phyloP scores from a whole-genome alignment of 2,888 invertebrate species.

The Merodon equestris region DNA sequence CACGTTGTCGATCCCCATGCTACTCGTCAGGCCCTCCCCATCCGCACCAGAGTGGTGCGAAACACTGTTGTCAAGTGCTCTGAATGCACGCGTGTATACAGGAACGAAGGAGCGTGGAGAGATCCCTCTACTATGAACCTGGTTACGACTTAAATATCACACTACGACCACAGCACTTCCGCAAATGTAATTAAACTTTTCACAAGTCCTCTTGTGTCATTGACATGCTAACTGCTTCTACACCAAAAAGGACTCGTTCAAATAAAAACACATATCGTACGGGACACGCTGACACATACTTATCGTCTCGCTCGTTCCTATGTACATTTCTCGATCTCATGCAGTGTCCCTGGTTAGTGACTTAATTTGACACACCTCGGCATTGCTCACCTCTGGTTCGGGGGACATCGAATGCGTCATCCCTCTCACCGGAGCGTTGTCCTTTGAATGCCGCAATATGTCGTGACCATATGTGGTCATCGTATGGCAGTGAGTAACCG shows the following conservation, averaged over 20 bases:
- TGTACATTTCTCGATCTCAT: conserved; percentile 22
- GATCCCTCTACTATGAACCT: too few species aligned
- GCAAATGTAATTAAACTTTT: conserved; percentile 68
- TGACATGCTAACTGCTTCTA: conserved; percentile 59
- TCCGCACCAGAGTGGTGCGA: too few species aligned
- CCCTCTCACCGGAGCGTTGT: conserved; percentile 7
- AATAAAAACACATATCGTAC: conserved; percentile 2
- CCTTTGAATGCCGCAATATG: conserved; percentile 29
- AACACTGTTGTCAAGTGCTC: too few species aligned
- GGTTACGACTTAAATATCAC: conserved; percentile 60
- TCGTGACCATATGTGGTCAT: conserved; percentile 53
- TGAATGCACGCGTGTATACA: too few species aligned
- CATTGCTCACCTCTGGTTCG: conserved; percentile 61
- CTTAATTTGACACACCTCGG: conserved; percentile 64
- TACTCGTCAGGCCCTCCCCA: too few species aligned
- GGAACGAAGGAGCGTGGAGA: too few species aligned
- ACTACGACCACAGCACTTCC: conserved; percentile 63
- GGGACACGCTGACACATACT: too few species aligned
- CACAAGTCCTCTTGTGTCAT: conserved; percentile 67
- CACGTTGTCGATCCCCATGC: not conserved
- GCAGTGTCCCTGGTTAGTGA: conserved; percentile 48
- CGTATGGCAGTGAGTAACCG: conserved; percentile 39
- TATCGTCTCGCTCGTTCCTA: not conserved
- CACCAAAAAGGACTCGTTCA: conserved; percentile 38
- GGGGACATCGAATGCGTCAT: conserved; percentile 52